Evolutionary conservation across 2,797 vertebrate species (phyloP).

Genomic region (Platyrinchus mystaceus): DNA sequence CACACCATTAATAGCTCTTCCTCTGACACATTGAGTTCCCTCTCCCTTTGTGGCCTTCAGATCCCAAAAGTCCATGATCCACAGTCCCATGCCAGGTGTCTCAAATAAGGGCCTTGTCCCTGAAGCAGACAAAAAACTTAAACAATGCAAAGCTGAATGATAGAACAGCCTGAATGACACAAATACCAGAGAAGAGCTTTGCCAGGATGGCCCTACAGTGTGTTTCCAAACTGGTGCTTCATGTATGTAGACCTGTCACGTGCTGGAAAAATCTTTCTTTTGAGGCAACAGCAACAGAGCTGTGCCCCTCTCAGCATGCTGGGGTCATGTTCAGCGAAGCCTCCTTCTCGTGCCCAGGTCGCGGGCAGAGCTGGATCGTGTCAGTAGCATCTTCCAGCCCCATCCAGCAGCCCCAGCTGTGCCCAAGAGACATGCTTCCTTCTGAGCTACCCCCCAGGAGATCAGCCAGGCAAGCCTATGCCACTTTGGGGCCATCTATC

Average conservation of each 20-base stretch:
- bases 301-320: background rate
- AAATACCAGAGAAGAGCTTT: background rate
- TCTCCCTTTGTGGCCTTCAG: background rate
- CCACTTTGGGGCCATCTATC: background rate
- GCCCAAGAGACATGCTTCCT: background rate
- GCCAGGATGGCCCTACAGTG: background rate
- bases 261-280: background rate
- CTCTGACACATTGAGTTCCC: background rate
- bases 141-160: background rate
- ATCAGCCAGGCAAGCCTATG: rapidly evolving
- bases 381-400: background rate
- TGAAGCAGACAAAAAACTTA: background rate
- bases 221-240: background rate
- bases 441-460: rapidly evolving
- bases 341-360: background rate
- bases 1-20: background rate
- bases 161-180: background rate
- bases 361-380: rapidly evolving
- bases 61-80: background rate
- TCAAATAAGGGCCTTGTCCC: background rate
- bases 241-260: background rate
- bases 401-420: background rate
- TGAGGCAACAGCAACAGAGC: background rate
- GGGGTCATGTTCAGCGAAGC: background rate
- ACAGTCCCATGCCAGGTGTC: background rate